Conservation (phyloP, 1,140 invertebrate species). For the Lasioglossum baleicum region DNA sequence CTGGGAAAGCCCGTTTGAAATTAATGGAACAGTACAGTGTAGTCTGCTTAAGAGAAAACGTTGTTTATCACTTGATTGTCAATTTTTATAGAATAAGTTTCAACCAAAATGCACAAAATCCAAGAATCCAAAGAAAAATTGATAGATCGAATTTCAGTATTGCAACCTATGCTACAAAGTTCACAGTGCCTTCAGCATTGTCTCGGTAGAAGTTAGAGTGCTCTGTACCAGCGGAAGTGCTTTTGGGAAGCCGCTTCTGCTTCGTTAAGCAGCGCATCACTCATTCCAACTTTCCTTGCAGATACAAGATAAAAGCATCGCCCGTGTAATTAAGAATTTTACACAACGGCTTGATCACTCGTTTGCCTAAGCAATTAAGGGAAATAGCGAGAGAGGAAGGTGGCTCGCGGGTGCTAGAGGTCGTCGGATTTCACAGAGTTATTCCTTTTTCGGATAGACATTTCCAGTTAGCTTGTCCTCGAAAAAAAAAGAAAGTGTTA, state of each 20-base stretch:
- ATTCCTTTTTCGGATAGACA: background rate
- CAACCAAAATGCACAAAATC: too few relatives aligned
- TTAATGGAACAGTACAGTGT: too few relatives aligned
- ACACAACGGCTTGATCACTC: background rate
- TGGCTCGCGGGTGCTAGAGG: background rate
- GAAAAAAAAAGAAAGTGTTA: too few relatives aligned
- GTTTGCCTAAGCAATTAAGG: constrained; percentile 16
- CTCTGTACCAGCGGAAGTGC: background rate
- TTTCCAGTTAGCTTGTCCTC: too few relatives aligned
- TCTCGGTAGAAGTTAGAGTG: background rate
- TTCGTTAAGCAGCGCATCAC: background rate
- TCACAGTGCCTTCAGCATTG: background rate
- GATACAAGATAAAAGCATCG: background rate
- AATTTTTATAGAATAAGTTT: too few relatives aligned
- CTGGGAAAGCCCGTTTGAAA: too few relatives aligned
- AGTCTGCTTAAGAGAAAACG: too few relatives aligned
- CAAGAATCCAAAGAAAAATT: too few relatives aligned
- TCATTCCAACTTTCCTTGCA: constrained; percentile 11
- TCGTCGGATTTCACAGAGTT: background rate
- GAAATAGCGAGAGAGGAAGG: too few relatives aligned
- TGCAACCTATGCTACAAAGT: background rate
- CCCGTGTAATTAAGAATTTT: background rate
- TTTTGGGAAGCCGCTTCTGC: background rate
- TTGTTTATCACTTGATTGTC: too few relatives aligned
- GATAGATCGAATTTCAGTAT: background rate